A percentile compares a stretch with the other conserved stretches of the same genome.
Conservation (phyloP, 2,113 vertebrate genomes). For the Jacana jacana region DNA sequence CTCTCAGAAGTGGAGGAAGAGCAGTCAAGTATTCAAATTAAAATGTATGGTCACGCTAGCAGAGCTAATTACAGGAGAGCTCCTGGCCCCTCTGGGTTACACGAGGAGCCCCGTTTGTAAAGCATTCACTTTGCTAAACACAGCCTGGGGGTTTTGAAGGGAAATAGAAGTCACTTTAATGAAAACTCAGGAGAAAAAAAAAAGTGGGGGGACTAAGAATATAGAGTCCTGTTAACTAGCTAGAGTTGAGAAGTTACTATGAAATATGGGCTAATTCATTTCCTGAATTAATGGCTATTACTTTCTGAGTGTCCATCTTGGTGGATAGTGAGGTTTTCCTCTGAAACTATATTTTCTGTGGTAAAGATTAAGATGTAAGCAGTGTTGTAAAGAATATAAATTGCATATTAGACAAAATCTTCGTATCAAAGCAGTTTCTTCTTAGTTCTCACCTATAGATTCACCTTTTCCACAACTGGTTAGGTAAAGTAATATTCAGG, state of each 20-base stretch:
- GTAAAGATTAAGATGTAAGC: neutral
- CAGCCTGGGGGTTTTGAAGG: neutral
- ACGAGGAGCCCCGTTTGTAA: neutral
- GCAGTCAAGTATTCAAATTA: neutral
- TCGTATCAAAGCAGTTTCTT: neutral
- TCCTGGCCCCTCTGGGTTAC: neutral
- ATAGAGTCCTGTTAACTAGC: neutral
- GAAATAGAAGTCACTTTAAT: neutral
- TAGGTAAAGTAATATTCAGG: neutral
- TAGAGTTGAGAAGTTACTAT: neutral
- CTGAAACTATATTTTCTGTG: neutral
- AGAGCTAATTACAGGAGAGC: neutral
- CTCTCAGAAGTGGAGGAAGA: neutral
- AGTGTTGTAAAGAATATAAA: neutral
- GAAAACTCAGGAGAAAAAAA: neutral
- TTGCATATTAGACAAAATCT: neutral
- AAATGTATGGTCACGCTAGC: neutral
- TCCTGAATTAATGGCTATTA: neutral
- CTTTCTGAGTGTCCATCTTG: neutral
- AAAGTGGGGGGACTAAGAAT: neutral
- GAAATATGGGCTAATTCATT: neutral
- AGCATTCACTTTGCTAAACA: neutral
- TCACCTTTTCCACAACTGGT: neutral
- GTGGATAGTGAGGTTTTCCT: neutral
- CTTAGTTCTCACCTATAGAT: neutral